Conservation (phyloP, 2,113 vertebrate genomes). For the Silurus meridionalis region DNA sequence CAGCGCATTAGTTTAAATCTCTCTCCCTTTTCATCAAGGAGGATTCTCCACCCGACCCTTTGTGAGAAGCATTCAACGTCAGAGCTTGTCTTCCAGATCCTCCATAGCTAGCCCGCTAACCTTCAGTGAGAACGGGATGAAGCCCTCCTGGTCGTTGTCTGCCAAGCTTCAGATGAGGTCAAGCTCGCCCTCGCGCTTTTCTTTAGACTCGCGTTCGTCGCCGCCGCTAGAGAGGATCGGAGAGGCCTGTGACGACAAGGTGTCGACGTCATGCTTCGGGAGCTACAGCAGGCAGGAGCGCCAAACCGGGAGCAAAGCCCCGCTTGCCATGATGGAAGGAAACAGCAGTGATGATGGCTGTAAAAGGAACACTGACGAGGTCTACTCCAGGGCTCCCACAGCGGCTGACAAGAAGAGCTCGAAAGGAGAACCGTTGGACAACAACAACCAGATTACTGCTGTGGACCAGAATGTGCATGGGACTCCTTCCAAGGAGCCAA, state of each 20-base stretch:
- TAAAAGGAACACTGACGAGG: conserved; percentile 72
- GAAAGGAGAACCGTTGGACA: conserved; percentile 81
- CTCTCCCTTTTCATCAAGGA: conserved; percentile 69
- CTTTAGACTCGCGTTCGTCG: conserved; percentile 90
- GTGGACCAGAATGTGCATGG: conserved; percentile 86
- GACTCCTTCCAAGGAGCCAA: conserved; percentile 84
- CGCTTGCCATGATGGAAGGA: conserved; percentile 88
- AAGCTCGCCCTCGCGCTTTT: conserved; percentile 89
- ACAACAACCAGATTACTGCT: conserved; percentile 90
- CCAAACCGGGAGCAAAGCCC: conserved; percentile 79
- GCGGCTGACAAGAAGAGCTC: conserved; percentile 73
- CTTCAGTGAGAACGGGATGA: conserved; percentile 82
- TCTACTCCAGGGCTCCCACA: conserved; percentile 71
- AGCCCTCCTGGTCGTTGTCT: conserved; percentile 90
- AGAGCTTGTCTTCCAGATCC: conserved; percentile 89
- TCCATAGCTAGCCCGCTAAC: conserved; percentile 92
- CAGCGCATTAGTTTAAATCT: conserved; percentile 54
- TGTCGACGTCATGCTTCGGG: conserved; percentile 90
- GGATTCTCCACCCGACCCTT: conserved; percentile 96
- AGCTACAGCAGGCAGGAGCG: conserved; percentile 80
- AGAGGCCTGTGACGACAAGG: conserved; percentile 87
- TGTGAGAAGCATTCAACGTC: conserved; percentile 93
- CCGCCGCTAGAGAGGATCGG: conserved; percentile 91
- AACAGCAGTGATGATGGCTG: conserved; percentile 75
- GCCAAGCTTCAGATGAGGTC: conserved; percentile 93